Evolutionary conservation across 1,140 invertebrate species (phyloP).

Genomic region (Procambarus clarkii): DNA sequence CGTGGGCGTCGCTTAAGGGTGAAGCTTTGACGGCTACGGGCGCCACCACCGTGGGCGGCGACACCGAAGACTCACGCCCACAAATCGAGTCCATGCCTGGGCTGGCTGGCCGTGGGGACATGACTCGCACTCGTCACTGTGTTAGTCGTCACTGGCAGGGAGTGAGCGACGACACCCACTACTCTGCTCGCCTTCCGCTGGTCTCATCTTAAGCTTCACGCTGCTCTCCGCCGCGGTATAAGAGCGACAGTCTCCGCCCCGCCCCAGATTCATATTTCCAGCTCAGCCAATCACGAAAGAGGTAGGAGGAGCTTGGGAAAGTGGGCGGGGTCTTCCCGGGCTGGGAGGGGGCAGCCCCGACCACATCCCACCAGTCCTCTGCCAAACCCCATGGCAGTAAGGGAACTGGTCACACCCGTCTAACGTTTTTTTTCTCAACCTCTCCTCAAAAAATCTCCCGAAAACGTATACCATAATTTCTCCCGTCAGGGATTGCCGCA

Average conservation of each 20-base stretch:
- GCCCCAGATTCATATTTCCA: slow-evolving; percentile 4
- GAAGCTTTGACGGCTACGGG: slow-evolving; percentile 68
- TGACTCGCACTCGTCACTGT: slow-evolving; percentile 6
- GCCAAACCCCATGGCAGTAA: background rate
- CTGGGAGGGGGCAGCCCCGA: background rate
- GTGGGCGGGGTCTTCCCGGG: background rate
- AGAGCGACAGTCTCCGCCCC: background rate
- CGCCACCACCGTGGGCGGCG: slow-evolving; percentile 68
- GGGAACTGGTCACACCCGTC: background rate
- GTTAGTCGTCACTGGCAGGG: background rate
- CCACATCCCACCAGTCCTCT: background rate
- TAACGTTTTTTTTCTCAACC: no score
- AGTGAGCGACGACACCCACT: background rate
- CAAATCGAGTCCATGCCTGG: slow-evolving; percentile 68
- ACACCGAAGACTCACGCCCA: slow-evolving; percentile 61
- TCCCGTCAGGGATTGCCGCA: background rate
- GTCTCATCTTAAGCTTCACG: background rate
- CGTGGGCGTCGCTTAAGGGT: slow-evolving; percentile 35
- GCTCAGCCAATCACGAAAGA: background rate
- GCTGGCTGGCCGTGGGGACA: slow-evolving; percentile 50
- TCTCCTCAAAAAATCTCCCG: background rate
- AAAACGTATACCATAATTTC: background rate
- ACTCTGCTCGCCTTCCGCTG: slow-evolving; percentile 21
- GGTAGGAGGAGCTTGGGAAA: slow-evolving; percentile 13
- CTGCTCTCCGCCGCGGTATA: slow-evolving; percentile 9